These are phyloP conservation scores for Hassar affinis DNA, from an alignment of 2,113 vertebrate species.

Conservation along the genomic window DNA sequence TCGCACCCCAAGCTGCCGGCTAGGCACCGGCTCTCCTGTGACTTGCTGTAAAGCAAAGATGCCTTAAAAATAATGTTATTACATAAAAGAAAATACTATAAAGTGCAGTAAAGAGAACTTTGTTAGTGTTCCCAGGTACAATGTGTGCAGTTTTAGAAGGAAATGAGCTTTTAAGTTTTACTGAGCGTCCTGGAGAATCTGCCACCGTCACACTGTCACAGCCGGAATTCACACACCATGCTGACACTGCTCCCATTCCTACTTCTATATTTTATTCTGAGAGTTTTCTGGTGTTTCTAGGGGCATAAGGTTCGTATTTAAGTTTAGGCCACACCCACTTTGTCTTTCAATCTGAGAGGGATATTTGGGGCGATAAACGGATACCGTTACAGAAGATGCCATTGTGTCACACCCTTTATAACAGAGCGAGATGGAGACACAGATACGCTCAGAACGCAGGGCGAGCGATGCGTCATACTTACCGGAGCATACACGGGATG, in stretches of 20 bases:
- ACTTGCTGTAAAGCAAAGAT: too few species aligned
- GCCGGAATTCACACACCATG: too few species aligned
- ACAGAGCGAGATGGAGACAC: neutral
- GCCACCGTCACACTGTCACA: too few species aligned
- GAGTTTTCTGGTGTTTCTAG: neutral
- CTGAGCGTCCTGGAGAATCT: too few species aligned
- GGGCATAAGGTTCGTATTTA: neutral
- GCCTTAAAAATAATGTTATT: too few species aligned
- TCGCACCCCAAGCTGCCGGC: too few species aligned
- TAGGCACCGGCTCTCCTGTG: too few species aligned
- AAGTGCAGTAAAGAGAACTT: too few species aligned
- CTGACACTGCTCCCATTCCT: neutral
- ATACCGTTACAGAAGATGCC: neutral
- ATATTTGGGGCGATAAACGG: neutral
- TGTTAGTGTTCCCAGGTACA: too few species aligned
- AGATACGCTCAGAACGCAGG: neutral
- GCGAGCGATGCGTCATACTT: neutral
- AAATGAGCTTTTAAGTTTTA: too few species aligned
- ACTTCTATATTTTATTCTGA: neutral
- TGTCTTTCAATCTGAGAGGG: neutral
- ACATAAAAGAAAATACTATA: too few species aligned
- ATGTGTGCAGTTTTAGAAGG: too few species aligned
- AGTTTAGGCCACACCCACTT: neutral
- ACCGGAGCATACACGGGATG: slow-evolving; percentile 63
- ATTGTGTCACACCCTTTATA: neutral